phyloP scores from a whole-genome alignment of 2,888 invertebrate species.

The Yponomeuta evonymella region DNA sequence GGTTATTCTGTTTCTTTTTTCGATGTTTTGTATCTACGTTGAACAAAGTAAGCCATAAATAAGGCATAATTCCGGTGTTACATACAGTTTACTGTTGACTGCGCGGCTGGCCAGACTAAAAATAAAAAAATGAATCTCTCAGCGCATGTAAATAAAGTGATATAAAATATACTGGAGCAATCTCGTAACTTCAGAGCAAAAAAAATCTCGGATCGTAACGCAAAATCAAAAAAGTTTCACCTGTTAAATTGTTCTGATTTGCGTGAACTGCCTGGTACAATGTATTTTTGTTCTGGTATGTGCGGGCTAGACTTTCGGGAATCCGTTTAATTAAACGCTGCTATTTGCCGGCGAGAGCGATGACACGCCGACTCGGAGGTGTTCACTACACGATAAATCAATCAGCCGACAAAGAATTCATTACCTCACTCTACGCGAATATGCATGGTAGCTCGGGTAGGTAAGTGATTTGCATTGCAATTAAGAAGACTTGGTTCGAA shows the following conservation, averaged over 20 bases:
- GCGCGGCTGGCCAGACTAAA: neutral
- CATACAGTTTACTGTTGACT: slow-evolving; percentile 11
- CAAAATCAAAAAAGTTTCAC: too few species aligned
- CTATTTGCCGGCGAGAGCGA: neutral
- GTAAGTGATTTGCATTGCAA: too few species aligned
- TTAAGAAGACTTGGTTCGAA: too few species aligned
- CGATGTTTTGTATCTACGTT: neutral
- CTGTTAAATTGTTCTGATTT: too few species aligned
- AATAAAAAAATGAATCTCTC: neutral
- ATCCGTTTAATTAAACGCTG: slow-evolving; percentile 11
- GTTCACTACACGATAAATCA: slow-evolving; percentile 5
- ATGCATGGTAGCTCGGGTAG: too few species aligned
- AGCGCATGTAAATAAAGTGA: too few species aligned
- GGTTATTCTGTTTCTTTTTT: slow-evolving; percentile 27
- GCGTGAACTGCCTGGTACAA: too few species aligned
- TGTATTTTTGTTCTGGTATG: too few species aligned
- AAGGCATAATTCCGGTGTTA: slow-evolving; percentile 15
- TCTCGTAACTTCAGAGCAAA: too few species aligned
- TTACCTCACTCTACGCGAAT: neutral
- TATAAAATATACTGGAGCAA: too few species aligned
- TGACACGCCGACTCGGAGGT: neutral
- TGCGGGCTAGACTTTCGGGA: neutral
- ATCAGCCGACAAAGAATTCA: slow-evolving; percentile 15
- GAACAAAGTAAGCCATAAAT: slow-evolving; percentile 64
- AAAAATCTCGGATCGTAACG: too few species aligned